These are phyloP conservation scores for Himalopsyche tibetana DNA, from an alignment of 2,888 invertebrate genomes.

Conservation along the genomic window DNA sequence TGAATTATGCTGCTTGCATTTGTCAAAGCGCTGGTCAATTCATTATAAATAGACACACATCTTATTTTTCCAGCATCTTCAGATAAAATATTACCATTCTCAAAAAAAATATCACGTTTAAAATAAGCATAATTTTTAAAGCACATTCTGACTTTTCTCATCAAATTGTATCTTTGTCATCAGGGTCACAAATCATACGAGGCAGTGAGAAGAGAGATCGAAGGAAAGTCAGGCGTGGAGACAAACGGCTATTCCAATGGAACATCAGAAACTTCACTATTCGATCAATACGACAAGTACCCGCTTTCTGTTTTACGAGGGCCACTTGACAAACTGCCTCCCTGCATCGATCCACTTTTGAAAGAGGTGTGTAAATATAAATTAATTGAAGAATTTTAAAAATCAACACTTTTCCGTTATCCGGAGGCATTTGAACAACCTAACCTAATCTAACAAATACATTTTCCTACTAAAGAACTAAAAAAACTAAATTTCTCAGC, in stretches of 20 bases:
- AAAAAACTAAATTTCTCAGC: no score
- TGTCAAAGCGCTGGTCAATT: no score
- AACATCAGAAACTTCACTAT: constrained; percentile 78
- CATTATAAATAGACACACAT: neutral
- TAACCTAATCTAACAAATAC: no score
- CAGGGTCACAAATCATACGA: constrained; percentile 81
- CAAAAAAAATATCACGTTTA: neutral
- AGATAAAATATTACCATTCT: neutral
- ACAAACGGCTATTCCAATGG: constrained; percentile 74
- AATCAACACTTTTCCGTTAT: no score
- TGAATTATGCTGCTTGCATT: no score
- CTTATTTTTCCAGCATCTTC: neutral
- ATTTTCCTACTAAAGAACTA: no score
- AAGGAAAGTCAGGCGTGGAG: constrained; percentile 75
- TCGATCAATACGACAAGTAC: constrained; percentile 88
- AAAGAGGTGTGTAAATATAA: constrained; percentile 82
- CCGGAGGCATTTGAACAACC: no score
- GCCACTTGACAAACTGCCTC: constrained; percentile 87
- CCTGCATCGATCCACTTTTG: constrained; percentile 87
- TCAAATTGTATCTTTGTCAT: constrained; percentile 52
- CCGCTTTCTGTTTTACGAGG: constrained; percentile 85
- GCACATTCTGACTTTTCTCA: no score
- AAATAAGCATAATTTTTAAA: no score
- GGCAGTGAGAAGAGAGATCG: constrained; percentile 77
- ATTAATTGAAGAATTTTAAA: neutral